Base-by-base conservation (phyloP, 37 sponge, comb jelly and placozoan genomes). In the Aplysina aerophoba region DNA sequence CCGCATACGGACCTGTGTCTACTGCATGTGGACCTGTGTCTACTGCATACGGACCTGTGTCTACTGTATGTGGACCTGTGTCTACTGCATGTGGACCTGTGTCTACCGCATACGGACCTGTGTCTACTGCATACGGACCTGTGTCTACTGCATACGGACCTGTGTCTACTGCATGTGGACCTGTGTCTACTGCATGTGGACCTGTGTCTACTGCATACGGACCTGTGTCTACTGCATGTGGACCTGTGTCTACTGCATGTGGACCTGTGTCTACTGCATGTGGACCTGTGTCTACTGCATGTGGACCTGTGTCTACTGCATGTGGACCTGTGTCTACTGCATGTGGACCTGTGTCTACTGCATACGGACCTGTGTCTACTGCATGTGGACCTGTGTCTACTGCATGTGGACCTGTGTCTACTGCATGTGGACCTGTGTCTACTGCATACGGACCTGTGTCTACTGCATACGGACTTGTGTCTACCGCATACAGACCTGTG, bases 281-380 rank as follows among this genome's bases (percentile, higher is more conserved):
- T 72, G n/a, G 36, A 92, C 98, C 97, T 64, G 84, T 84, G 24
- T 90, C 92, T 24, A 95, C 85, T n/a, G 8, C 50, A 44, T 44
- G 8, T 8, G 50, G 3, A 44, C 50, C 6, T 44, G 8, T 44
- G 50, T 3, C 8, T 44, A 44, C 50, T 44, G 8, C n/a, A n/a
- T n/a, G n/a, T n/a, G n/a, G n/a, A n/a, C n/a, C n/a, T n/a, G n/a
- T n/a, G 50, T 8, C 8, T 44, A 44, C 50, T 44, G 8, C 28
- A 37, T 21, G 65, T 72, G n/a, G 36, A 92, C 98, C 97, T 64
- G 84, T 84, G 24, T 90, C 92, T 24, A 95, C 85, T n/a, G 8
- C 50, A 44, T 44, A 44, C 50, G 50, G 3, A 44, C 50, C 6
- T 44, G 8, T 44, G 50, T 3, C 8, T 44, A 44, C 50, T 44